These are phyloP conservation scores for Poliocrania exsul DNA, from an alignment of 2,797 vertebrate species.

Conservation along the genomic window DNA sequence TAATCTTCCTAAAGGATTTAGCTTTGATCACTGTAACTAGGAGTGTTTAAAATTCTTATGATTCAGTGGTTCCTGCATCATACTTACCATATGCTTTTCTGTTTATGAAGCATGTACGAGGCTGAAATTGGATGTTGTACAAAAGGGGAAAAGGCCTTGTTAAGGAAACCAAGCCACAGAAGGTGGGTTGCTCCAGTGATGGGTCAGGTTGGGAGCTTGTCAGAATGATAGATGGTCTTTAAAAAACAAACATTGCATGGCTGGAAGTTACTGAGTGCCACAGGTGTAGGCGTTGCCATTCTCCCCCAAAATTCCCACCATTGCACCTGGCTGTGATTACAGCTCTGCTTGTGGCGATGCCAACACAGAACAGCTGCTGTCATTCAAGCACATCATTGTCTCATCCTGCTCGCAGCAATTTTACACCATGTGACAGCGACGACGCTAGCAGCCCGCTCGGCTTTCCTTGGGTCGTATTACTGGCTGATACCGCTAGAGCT, in stretches of 20 bases:
- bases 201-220: background rate
- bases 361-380: constrained; percentile 12
- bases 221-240: constrained; percentile 38
- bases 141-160: background rate
- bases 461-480: background rate
- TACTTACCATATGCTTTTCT: constrained; percentile 30
- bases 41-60: constrained; percentile 66
- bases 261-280: constrained; percentile 22
- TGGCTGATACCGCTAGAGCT: background rate
- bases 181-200: background rate
- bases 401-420: constrained; percentile 19
- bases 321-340: constrained; percentile 37
- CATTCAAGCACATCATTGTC: constrained; percentile 15
- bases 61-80: constrained; percentile 59
- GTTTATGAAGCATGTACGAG: background rate
- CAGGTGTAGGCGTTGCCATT: constrained; percentile 14
- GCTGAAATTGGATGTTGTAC: background rate
- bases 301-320: background rate
- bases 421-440: background rate
- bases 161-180: background rate
- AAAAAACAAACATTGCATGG: background rate
- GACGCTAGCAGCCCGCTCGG: background rate
- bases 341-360: constrained; percentile 7
- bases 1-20: constrained; percentile 87
- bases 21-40: constrained; percentile 75